Conservation (phyloP, 2,888 invertebrate species). For the Ellobium chinense region DNA sequence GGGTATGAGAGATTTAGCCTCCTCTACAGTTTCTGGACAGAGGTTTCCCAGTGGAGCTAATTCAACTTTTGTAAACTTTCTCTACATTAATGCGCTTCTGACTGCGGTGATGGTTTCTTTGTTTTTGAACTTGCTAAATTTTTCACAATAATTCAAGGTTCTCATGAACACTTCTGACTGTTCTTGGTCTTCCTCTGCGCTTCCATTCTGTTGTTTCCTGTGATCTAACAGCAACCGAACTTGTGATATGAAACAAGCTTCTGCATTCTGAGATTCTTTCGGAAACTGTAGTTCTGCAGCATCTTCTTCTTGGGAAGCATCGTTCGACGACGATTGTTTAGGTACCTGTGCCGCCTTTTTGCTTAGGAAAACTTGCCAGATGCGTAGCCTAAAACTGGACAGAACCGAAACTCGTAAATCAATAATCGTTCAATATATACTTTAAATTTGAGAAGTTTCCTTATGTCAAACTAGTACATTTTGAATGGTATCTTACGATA, state of each 20-base stretch:
- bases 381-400: too few species aligned
- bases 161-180: constrained; percentile 99
- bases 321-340: too few species aligned
- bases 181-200: constrained; percentile 96
- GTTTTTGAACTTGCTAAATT: constrained; percentile 98
- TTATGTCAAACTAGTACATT: too few species aligned
- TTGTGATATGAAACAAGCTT: constrained; percentile 94
- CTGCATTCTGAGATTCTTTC: constrained; percentile 99
- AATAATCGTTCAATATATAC: too few species aligned
- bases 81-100: constrained; percentile 93
- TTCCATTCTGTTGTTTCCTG: constrained; percentile 96
- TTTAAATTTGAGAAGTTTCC: too few species aligned
- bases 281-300: too few species aligned
- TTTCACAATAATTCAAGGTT: constrained; percentile 95
- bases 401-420: too few species aligned
- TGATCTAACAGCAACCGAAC: constrained; percentile 95
- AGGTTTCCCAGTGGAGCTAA: constrained; percentile 97
- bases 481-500: too few species aligned
- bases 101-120: constrained; percentile 98
- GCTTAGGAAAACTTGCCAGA: too few species aligned
- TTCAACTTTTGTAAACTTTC: constrained; percentile 96
- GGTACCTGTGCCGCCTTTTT: too few species aligned
- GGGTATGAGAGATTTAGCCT: constrained; percentile 98
- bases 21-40: constrained; percentile 99
- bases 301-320: too few species aligned